These are phyloP conservation scores for Spinus pinus DNA, from an alignment of 2,797 vertebrate species.

Conservation along the genomic window DNA sequence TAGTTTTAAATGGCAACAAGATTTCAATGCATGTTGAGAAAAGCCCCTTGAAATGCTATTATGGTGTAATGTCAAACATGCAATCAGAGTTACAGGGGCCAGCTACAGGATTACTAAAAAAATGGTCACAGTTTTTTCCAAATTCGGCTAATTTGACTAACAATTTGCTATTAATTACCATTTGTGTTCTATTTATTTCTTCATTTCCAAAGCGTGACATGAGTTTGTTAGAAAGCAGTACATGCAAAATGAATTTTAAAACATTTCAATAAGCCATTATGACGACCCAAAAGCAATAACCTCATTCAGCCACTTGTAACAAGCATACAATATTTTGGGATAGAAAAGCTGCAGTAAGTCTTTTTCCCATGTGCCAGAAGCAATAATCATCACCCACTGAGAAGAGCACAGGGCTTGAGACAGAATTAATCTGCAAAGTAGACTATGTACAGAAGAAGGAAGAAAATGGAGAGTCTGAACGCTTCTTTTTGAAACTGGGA, in stretches of 20 bases:
- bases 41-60: conserved; percentile 54
- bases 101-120: conserved; percentile 30
- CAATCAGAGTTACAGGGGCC: conserved; percentile 50
- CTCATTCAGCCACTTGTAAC: not conserved
- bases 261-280: not conserved
- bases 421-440: not conserved
- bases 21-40: conserved; percentile 69
- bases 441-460: not conserved
- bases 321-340: not conserved
- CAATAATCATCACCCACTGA: not conserved
- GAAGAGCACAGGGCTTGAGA: not conserved
- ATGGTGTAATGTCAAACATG: conserved; percentile 29
- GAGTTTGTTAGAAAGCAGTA: not conserved
- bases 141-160: conserved; percentile 4
- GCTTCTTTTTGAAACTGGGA: not conserved
- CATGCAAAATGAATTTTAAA: not conserved
- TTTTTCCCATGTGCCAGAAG: not conserved
- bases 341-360: not conserved
- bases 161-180: conserved; percentile 37
- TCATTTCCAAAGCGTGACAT: not conserved
- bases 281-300: not conserved
- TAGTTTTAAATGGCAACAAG: conserved; percentile 72
- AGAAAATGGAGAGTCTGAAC: not conserved
- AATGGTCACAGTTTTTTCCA: not conserved
- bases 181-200: not conserved